phyloP scores from a whole-genome alignment of 2,888 invertebrate genomes.

The Dasysyrphus albostriatus region DNA sequence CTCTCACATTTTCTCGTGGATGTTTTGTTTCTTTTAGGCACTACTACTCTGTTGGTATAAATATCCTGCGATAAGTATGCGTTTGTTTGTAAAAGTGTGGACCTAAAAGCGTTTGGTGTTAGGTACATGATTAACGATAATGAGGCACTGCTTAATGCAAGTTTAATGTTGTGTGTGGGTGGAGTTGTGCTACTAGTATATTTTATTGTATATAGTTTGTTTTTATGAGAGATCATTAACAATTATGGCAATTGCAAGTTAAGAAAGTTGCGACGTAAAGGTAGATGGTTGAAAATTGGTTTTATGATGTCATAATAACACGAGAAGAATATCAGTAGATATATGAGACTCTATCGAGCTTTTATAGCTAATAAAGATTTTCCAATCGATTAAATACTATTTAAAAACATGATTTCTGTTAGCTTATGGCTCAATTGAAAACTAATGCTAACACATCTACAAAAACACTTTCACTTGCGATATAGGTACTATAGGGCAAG shows the following conservation, averaged over 20 bases:
- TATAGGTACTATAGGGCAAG: too few relatives aligned
- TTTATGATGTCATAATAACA: not conserved
- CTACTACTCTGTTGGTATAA: slow-evolving; percentile 1
- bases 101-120: slow-evolving; percentile 23
- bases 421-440: too few relatives aligned
- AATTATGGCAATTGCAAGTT: slow-evolving; percentile 26
- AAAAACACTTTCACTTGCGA: too few relatives aligned
- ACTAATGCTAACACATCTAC: too few relatives aligned
- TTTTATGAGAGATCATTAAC: slow-evolving; percentile 41
- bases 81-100: slow-evolving; percentile 5
- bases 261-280: not conserved
- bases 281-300: not conserved
- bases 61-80: slow-evolving; percentile 2
- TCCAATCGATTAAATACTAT: too few relatives aligned
- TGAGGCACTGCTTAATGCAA: slow-evolving; percentile 55
- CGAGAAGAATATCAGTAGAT: too few relatives aligned
- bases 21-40: not conserved
- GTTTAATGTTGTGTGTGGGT: slow-evolving; percentile 37
- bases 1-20: not conserved
- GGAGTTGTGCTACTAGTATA: slow-evolving; percentile 25
- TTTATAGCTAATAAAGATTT: too few relatives aligned
- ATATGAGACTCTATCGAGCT: not conserved
- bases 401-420: too few relatives aligned
- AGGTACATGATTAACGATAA: slow-evolving; percentile 67
- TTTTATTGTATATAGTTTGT: slow-evolving; percentile 28